A percentile compares a stretch with the other conserved stretches of the same genome.
phyloP scores from a whole-genome alignment of 2,888 invertebrate genomes.

The Eledona agricola region DNA sequence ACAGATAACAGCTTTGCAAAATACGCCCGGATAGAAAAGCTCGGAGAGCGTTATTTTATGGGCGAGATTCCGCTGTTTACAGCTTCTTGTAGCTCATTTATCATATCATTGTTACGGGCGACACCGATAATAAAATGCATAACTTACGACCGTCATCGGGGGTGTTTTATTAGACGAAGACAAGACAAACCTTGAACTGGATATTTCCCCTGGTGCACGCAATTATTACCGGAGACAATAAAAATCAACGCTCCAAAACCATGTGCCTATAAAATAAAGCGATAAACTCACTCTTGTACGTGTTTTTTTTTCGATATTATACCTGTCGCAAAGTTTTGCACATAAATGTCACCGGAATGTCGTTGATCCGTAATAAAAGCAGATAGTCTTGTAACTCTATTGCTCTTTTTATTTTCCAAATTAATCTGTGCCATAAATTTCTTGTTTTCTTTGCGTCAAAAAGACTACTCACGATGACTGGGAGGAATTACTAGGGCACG shows the following conservation, averaged over 20 bases:
- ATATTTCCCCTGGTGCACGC: conserved; percentile 16
- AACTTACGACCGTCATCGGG: conserved; percentile 38
- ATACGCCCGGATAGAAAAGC: conserved; percentile 26
- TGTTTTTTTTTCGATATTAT: conserved; percentile 22
- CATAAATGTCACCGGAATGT: conserved; percentile 31
- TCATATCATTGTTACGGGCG: conserved; percentile 40
- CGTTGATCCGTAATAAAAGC: conserved; percentile 32
- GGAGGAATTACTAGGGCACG: conserved; percentile 13
- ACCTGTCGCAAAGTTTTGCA: conserved; percentile 24
- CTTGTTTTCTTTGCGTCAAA: conserved; percentile 2
- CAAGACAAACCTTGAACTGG: conserved; percentile 13
- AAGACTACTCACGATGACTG: conserved; percentile 16
- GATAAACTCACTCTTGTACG: conserved; percentile 29
- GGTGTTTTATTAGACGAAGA: conserved; percentile 38
- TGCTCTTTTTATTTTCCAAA: conserved; percentile 29
- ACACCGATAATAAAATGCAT: conserved; percentile 40
- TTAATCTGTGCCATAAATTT: conserved; percentile 28
- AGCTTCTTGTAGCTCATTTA: conserved; percentile 42
- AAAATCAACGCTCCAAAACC: conserved; percentile 28
- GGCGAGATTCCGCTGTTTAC: conserved; percentile 40
- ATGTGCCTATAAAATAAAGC: conserved; percentile 22
- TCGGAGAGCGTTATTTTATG: conserved; percentile 38
- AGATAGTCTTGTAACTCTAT: conserved; percentile 29
- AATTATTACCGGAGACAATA: conserved; percentile 24
- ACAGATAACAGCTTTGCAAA: conserved; percentile 34